These are phyloP conservation scores for Triplophysa bombifrons DNA, from an alignment of 2,797 vertebrate species.

Conservation along the genomic window DNA sequence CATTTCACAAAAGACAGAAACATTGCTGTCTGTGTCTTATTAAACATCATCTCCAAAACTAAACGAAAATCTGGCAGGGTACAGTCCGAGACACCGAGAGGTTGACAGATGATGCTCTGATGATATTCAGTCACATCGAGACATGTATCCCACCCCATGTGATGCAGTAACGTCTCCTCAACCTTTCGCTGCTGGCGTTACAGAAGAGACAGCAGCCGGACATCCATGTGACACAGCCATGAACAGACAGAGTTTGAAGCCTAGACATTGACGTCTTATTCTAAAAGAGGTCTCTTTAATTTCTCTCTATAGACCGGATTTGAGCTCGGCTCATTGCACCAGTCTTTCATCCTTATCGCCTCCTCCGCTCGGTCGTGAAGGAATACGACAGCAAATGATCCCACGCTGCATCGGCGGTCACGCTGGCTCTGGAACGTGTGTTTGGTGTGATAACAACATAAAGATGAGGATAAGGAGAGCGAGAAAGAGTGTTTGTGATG, in stretches of 20 bases:
- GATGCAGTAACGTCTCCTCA: background rate
- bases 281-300: conserved; percentile 39
- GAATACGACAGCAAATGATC: background rate
- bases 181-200: background rate
- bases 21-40: background rate
- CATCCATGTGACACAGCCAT: conserved; percentile 8
- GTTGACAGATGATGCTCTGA: background rate
- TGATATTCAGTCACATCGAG: background rate
- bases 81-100: background rate
- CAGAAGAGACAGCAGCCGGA: background rate
- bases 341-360: conserved; percentile 15
- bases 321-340: conserved; percentile 13
- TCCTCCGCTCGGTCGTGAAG: conserved; percentile 49
- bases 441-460: conserved; percentile 62
- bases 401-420: conserved; percentile 56
- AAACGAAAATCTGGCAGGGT: background rate
- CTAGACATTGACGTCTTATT: conserved; percentile 61
- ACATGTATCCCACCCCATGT: background rate
- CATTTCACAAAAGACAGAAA: background rate
- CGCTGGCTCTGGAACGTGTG: conserved; percentile 61
- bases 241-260: conserved; percentile 58
- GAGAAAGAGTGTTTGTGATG: conserved; percentile 52
- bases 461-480: conserved; percentile 70
- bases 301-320: conserved; percentile 10
- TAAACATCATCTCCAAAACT: background rate